Percentiles rank a stretch among this genome's conserved stretches.
phyloP scores from a whole-genome alignment of 2,888 invertebrate genomes.

The Empis stercorea region DNA sequence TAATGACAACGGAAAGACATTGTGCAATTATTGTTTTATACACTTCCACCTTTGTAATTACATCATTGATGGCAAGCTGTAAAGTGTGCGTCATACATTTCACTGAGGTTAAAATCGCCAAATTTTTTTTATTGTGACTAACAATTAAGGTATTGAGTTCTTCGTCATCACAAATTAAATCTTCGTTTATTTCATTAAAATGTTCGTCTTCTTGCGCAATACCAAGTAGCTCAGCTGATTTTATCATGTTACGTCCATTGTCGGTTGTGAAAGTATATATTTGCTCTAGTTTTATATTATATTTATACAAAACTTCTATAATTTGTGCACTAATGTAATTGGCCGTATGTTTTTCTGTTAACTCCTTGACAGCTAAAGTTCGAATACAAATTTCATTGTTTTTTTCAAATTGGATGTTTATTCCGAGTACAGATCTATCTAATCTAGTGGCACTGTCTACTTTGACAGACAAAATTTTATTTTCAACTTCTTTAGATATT shows the following conservation, averaged over 20 bases:
- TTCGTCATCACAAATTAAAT: not conserved
- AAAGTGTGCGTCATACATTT: slow-evolving; percentile 3
- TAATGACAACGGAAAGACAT: not conserved
- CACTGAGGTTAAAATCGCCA: not conserved
- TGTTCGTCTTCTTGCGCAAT: not conserved
- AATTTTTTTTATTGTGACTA: not conserved
- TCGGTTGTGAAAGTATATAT: not conserved
- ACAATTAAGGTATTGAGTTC: not conserved
- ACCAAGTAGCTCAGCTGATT: slow-evolving; percentile 1
- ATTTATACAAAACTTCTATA: not conserved
- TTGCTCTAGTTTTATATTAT: not conserved
- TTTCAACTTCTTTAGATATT: not conserved
- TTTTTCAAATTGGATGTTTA: slow-evolving; percentile 2
- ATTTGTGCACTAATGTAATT: not conserved
- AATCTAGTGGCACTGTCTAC: slow-evolving; percentile 3
- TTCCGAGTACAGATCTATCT: slow-evolving; percentile 3
- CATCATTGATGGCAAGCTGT: slow-evolving; percentile 1
- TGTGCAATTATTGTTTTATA: slow-evolving; percentile 1
- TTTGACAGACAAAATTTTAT: slow-evolving; percentile 1
- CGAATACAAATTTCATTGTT: not conserved
- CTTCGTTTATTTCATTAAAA: slow-evolving; percentile 1
- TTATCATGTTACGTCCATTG: not conserved
- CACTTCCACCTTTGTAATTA: not conserved
- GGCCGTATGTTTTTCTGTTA: not conserved
- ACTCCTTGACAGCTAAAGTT: not conserved